Percentiles rank a stretch among this genome's conserved stretches.
Conservation (phyloP, 2,888 invertebrate genomes). For the Petrophora chlorosata region DNA sequence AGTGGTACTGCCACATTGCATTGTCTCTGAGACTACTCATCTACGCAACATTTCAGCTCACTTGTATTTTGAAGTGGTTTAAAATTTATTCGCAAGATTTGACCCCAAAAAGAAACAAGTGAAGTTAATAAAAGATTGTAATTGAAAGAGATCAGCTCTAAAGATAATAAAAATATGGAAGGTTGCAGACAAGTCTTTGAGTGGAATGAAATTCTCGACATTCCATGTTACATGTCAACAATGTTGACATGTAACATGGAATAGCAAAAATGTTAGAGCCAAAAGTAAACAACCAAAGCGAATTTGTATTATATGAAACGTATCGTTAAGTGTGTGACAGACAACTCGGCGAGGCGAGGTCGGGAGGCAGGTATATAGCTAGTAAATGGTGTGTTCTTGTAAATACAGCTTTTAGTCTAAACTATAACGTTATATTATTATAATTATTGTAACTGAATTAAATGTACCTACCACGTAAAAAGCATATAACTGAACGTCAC, state of each 20-base stretch:
- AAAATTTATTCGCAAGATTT: too few relatives aligned
- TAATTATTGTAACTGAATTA: slow-evolving; percentile 53
- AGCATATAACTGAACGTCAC: slow-evolving; percentile 37
- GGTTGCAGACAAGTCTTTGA: too few relatives aligned
- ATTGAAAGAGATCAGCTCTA: too few relatives aligned
- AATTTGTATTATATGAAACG: neutral
- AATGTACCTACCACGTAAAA: slow-evolving; percentile 39
- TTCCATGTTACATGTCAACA: neutral
- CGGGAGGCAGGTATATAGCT: slow-evolving; percentile 70
- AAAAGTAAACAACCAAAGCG: slow-evolving; percentile 11
- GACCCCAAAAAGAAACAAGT: too few relatives aligned
- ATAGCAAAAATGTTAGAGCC: neutral
- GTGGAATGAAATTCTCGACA: too few relatives aligned
- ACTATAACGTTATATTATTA: slow-evolving; percentile 42
- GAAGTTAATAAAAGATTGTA: too few relatives aligned
- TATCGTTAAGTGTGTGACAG: slow-evolving; percentile 15
- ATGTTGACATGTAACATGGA: too few relatives aligned
- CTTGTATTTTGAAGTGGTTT: too few relatives aligned
- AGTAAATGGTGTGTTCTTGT: slow-evolving; percentile 72
- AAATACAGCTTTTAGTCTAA: slow-evolving; percentile 77
- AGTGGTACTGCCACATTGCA: too few relatives aligned
- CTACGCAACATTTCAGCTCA: too few relatives aligned
- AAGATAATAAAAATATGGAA: too few relatives aligned
- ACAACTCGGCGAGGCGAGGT: slow-evolving; percentile 38
- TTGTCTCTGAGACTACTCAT: too few relatives aligned